These are phyloP conservation scores for Strigamia maritima DNA, from an alignment of 2,888 invertebrate species.

Conservation along the genomic window DNA sequence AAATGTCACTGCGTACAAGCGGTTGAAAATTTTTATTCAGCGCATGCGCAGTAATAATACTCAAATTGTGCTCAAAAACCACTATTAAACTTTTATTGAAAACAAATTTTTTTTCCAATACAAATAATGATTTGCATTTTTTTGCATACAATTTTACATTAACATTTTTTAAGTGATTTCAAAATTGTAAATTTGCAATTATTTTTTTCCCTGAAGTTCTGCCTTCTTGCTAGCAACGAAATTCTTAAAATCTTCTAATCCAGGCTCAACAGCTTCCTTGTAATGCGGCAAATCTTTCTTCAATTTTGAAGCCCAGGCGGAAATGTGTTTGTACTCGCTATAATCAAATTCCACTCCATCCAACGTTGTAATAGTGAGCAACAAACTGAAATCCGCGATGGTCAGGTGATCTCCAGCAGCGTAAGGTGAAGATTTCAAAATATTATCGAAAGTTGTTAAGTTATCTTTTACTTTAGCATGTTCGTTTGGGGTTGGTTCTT, in stretches of 20 bases:
- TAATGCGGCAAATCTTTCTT: slow-evolving; percentile 62
- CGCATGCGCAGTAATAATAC: background rate
- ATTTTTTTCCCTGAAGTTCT: background rate
- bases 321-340: slow-evolving; percentile 65
- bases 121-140: background rate
- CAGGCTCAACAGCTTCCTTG: slow-evolving; percentile 52
- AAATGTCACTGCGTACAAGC: slow-evolving; percentile 13
- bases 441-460: background rate
- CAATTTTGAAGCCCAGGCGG: slow-evolving; percentile 62
- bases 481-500: slow-evolving; percentile 12
- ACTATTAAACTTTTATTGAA: background rate
- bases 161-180: background rate
- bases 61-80: background rate
- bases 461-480: background rate
- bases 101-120: background rate
- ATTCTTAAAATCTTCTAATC: slow-evolving; percentile 35
- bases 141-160: no score
- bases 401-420: slow-evolving; percentile 27
- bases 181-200: background rate
- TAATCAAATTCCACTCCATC: slow-evolving; percentile 57
- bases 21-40: background rate
- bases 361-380: slow-evolving; percentile 18
- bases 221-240: slow-evolving; percentile 1
- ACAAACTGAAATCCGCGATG: slow-evolving; percentile 12
- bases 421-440: background rate